Percentiles rank a stretch among this genome's conserved stretches.
Evolutionary conservation across 37 sponge, comb jelly and placozoan genomes (phyloP).

Genomic region (Agelas oroides): DNA sequence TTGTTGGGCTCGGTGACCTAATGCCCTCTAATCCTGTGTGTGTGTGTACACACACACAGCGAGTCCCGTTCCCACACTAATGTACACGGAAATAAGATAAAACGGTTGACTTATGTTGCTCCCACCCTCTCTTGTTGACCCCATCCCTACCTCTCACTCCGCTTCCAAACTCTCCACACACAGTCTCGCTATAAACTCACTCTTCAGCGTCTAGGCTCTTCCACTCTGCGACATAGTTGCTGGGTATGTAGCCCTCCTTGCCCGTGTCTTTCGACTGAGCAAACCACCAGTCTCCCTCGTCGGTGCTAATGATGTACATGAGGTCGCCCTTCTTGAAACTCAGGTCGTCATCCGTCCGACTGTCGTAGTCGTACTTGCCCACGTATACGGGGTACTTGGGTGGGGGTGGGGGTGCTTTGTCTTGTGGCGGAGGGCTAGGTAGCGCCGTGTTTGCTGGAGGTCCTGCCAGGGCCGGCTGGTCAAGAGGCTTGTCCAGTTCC

Average conservation of each 20-base stretch:
- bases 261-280: slow-evolving; percentile 81
- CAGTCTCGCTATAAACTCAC: slow-evolving; percentile 76
- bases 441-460: neutral
- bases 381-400: slow-evolving; percentile 75
- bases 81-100: too few relatives aligned
- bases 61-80: too few relatives aligned
- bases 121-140: too few relatives aligned
- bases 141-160: too few relatives aligned
- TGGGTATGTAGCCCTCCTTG: slow-evolving; percentile 95
- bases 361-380: slow-evolving; percentile 97
- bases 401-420: neutral
- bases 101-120: too few relatives aligned
- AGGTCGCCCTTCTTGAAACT: slow-evolving; percentile 92
- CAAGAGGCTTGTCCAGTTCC: neutral
- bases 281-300: slow-evolving; percentile 97
- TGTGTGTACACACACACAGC: too few relatives aligned
- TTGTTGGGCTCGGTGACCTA: too few relatives aligned
- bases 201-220: slow-evolving; percentile 97
- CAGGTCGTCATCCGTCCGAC: slow-evolving; percentile 93
- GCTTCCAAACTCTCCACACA: too few relatives aligned
- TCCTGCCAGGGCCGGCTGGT: neutral
- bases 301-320: slow-evolving; percentile 90
- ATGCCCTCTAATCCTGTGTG: too few relatives aligned
- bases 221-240: slow-evolving; percentile 94
- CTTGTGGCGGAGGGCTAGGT: neutral